A percentile compares a stretch with the other conserved stretches of the same genome.
These are phyloP conservation scores for Circaetus gallicus DNA, from an alignment of 2,113 vertebrate genomes.

Conservation along the genomic window DNA sequence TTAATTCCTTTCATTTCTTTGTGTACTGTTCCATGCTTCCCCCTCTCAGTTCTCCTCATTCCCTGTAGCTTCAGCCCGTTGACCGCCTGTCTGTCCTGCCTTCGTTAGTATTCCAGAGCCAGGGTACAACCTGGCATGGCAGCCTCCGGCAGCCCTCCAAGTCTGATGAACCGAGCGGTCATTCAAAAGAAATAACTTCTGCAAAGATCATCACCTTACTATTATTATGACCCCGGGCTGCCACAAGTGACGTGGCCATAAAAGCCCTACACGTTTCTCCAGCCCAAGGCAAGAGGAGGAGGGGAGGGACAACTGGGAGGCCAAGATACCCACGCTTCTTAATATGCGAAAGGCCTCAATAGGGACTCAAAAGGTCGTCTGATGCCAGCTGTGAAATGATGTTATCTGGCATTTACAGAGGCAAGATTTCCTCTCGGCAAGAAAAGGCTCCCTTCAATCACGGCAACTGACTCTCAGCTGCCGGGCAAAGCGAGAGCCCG, in stretches of 20 bases:
- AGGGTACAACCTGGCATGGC: not conserved
- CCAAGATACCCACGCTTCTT: not conserved
- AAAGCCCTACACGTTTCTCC: not conserved
- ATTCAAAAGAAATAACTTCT: not conserved
- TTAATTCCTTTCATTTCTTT: not conserved
- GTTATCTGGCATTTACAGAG: not conserved
- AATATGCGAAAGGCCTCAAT: not conserved
- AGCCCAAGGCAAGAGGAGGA: not conserved
- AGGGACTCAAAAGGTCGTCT: not conserved
- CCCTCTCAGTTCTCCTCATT: not conserved
- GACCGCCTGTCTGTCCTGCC: not conserved
- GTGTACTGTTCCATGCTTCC: not conserved
- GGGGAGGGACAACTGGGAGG: not conserved
- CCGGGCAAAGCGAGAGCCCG: not conserved
- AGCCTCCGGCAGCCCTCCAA: not conserved
- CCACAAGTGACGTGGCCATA: not conserved
- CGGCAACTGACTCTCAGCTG: not conserved
- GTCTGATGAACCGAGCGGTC: not conserved
- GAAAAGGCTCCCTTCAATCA: not conserved
- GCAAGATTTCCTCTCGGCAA: not conserved
- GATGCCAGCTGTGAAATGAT: not conserved
- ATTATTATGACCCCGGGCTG: not conserved
- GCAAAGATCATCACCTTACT: not conserved
- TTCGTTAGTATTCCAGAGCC: not conserved
- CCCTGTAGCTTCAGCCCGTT: not conserved